Conservation (phyloP, 2,888 invertebrate genomes). For the Callyntrura sp. region DNA sequence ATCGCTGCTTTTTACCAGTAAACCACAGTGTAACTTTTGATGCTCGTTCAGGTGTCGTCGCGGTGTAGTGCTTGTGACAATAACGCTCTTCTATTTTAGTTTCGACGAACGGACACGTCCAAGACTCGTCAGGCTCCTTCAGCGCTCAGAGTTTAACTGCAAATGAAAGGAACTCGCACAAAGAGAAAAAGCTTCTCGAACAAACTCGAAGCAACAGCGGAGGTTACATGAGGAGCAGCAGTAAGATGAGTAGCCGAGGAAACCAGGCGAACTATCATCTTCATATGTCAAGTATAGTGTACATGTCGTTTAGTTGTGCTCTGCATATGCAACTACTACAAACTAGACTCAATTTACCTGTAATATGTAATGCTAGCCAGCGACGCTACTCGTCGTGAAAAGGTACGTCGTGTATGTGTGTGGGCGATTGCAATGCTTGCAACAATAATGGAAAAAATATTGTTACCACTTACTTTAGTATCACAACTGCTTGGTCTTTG, state of each 20-base stretch:
- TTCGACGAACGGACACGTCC: slow-evolving; percentile 25
- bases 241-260: neutral
- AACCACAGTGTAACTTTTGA: slow-evolving; percentile 34
- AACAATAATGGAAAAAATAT: slow-evolving; percentile 10
- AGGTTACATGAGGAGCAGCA: neutral
- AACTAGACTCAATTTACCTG: too few species aligned
- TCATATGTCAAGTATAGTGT: slow-evolving; percentile 49
- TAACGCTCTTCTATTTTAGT: neutral
- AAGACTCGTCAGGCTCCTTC: slow-evolving; percentile 51
- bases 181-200: slow-evolving; percentile 66
- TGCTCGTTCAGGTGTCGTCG: too few species aligned
- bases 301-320: neutral
- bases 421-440: slow-evolving; percentile 52
- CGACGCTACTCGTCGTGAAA: neutral
- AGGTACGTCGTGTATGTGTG: neutral
- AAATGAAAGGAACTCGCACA: slow-evolving; percentile 56
- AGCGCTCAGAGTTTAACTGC: slow-evolving; percentile 65
- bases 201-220: slow-evolving; percentile 61
- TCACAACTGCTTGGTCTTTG: neutral
- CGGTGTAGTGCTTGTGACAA: neutral
- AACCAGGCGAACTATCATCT: slow-evolving; percentile 27
- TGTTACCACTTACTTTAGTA: neutral
- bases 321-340: too few species aligned
- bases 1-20: neutral
- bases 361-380: neutral